Evolutionary conservation across 2,888 invertebrate genomes (phyloP), one percentile per base, ranked within the genome.

Genomic region (Leptinotarsa juncta): DNA sequence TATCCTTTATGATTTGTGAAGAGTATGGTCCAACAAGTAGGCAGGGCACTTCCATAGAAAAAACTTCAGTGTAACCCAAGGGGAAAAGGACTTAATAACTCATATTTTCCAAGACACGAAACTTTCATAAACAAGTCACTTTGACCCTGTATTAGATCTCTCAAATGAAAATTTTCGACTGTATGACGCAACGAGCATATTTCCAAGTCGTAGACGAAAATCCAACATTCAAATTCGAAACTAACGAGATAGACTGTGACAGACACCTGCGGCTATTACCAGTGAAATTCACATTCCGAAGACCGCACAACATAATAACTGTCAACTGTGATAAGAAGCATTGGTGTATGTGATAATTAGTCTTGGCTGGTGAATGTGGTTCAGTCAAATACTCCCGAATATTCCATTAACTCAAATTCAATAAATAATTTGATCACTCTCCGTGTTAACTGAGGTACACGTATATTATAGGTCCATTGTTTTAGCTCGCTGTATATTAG

Each of bases 271-370:
- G 67, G 70, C 71, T 74, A 78, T 81, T 71, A 69, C 73, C 72
- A 70, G 68, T 75, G 67, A 76, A 77, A 81, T 78, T 85, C 85
- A 86, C 86, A 85, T 83, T 85, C 85, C 83, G 70, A 82, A 71
- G 81, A 73, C 70, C 82, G 80, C 79, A 81, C 81, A 82, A 82
- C 83, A 86, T 85, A 87, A 86, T 87, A 87, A 86, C 86, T 87
- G 87, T 87, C 87, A 87, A 86, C 85, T 86, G 84, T 87, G 86
- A 87, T 88, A 86, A 87, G 86, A 84, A 85, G 87, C 86, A 87
- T 86, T 86, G 86, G 83, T 86, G 87, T 87, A 87, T 87, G 87
- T 85, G 86, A 87, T 87, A 87, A 88, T 88, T 87, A 87, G 86
- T 86, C 85, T 83, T 85, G 85, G 85, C 85, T 86, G 85, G 79